Evolutionary conservation across 2,113 vertebrate species (phyloP), one percentile per base, ranked within the genome.

Genomic region (Procavia capensis): DNA sequence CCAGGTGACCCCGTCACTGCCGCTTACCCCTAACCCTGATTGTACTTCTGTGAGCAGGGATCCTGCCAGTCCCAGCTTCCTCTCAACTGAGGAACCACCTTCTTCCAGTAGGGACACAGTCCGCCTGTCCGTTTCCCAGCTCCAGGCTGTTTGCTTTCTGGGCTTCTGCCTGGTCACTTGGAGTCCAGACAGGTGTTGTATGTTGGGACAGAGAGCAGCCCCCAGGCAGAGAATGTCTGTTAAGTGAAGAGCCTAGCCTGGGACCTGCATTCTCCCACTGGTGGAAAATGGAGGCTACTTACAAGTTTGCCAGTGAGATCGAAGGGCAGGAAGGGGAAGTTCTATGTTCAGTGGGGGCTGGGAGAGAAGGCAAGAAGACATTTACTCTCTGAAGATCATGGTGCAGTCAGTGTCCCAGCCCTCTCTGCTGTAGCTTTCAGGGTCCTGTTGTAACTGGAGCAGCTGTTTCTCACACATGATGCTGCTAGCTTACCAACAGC

Each of bases 11-110:
- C 2, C 34, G 11, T 88, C 68, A 68, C 31, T 47, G 39, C 31
- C 19, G 39, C 36, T 25, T 14, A 34, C 14, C 66, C 17, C 17
- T 0, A 0, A 6, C 34, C 45, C n/a, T 20, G 0, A 19, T 4
- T 36, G 9, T 8, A 70, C 2, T 34, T n/a, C n/a, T 4, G 57
- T 8, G 34, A 22, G 25, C 41, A 17, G 66, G 45, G 10, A 72
- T 27, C 41, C n/a, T 74, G 63, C 34, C 54, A 34, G 25, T 59
- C 54, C 83, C n/a, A 29, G 22, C 7, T 64, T 29, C 19, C n/a
- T 9, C 5, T 50, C 36, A 5, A 64, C 3, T 22, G 6, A n/a
- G 57, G 22, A 5, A 24, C 4, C 2, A 31, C n/a, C 34, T 39
- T 68, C 57, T 45, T 45, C 13, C 1, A 59, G n/a, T 47, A 9